phyloP scores from a whole-genome alignment of 2,797 vertebrate genomes.

The Intellagama lesueurii region DNA sequence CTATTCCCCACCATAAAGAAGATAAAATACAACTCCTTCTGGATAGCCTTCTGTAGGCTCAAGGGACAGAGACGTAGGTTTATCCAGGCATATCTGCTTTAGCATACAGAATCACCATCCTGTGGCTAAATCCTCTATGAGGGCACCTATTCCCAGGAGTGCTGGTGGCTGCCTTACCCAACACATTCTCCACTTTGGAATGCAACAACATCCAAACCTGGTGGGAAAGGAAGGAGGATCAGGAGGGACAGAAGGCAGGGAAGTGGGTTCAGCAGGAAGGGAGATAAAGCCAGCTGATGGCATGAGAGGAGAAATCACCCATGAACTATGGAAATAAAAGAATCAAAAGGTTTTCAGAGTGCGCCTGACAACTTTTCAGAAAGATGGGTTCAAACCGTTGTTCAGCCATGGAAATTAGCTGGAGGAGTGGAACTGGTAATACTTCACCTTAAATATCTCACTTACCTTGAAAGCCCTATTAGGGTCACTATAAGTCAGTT shows the following conservation, averaged over 20 bases:
- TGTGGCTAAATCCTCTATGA: background rate
- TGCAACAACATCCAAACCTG: background rate
- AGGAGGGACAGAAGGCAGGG: background rate
- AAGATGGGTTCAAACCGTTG: background rate
- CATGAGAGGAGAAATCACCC: background rate
- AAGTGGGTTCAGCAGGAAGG: no score
- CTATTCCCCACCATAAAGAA: background rate
- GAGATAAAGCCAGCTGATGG: background rate
- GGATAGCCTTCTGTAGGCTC: background rate
- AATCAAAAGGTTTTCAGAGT: background rate
- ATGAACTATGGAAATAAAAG: background rate
- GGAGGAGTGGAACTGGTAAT: no score
- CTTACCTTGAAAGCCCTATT: no score
- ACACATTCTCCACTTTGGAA: background rate
- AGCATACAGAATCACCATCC: background rate
- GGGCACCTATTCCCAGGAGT: background rate
- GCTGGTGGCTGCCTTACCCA: background rate
- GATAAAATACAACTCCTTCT: background rate
- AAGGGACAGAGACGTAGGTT: background rate
- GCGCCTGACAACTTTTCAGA: background rate
- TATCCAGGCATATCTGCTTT: background rate
- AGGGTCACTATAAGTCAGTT: no score
- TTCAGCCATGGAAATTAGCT: no score
- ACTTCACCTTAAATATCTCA: no score
- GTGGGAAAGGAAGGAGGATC: background rate